phyloP scores from a whole-genome alignment of 2,797 vertebrate species.

The Neosilurus mollespiculum region DNA sequence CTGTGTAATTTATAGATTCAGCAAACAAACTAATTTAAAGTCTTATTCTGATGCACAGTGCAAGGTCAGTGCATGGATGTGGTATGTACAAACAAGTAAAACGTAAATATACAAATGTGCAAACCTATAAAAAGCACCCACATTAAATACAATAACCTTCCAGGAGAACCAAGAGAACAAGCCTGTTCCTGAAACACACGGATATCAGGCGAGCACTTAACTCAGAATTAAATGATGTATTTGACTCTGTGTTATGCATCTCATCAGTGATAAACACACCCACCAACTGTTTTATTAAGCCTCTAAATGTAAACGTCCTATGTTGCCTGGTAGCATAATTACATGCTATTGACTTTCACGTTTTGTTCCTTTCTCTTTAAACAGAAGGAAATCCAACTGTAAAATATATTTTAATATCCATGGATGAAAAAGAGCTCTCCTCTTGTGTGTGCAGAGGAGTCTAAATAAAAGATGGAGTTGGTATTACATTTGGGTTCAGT shows the following conservation, averaged over 20 bases:
- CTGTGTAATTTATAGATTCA: too few species aligned
- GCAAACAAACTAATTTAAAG: background rate
- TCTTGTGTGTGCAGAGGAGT: background rate
- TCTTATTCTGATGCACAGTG: background rate
- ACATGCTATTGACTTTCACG: background rate
- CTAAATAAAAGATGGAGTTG: background rate
- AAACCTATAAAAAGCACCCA: too few species aligned
- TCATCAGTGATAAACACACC: conserved; percentile 11
- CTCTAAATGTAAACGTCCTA: background rate
- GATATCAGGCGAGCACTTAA: background rate
- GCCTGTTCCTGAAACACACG: background rate
- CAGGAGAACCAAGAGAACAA: too few species aligned
- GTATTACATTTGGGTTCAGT: background rate
- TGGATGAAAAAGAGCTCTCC: background rate
- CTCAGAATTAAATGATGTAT: background rate
- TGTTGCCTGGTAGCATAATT: background rate
- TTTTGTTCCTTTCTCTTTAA: background rate
- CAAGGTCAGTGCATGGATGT: too few species aligned
- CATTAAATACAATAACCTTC: too few species aligned
- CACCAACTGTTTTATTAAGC: conserved; percentile 12
- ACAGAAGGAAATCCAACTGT: background rate
- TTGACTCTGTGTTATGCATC: background rate
- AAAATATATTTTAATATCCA: background rate
- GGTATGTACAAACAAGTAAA: too few species aligned
- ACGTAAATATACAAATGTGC: too few species aligned